Evolutionary conservation across 2,113 vertebrate genomes (phyloP).

Genomic region (Leucosticte australis): DNA sequence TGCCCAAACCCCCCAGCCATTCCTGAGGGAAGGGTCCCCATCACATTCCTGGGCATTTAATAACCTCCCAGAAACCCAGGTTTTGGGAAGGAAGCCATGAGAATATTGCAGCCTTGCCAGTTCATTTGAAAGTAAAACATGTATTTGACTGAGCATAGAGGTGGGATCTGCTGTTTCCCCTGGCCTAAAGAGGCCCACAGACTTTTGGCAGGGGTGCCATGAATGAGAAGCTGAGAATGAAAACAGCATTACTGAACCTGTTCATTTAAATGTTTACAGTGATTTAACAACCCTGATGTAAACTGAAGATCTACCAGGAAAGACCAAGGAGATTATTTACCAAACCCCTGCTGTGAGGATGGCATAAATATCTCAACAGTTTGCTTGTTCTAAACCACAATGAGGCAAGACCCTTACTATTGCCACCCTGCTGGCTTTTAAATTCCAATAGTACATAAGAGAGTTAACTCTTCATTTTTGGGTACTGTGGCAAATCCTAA

Average conservation of each 20-base stretch:
- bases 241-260: background rate
- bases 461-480: background rate
- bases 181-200: background rate
- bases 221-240: background rate
- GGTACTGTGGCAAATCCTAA: background rate
- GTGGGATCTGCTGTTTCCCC: background rate
- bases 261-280: background rate
- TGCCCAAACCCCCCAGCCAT: background rate
- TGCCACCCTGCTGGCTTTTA: background rate
- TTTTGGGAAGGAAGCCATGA: background rate
- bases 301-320: background rate
- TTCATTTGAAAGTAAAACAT: background rate
- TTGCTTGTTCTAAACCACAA: background rate
- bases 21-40: background rate
- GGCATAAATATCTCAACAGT: background rate
- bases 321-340: background rate
- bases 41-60: background rate
- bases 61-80: background rate
- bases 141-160: background rate
- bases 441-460: background rate
- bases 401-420: background rate
- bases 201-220: background rate
- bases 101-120: background rate
- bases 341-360: background rate
- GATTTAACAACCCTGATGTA: background rate